These are phyloP conservation scores for Oophaga pumilio DNA, from an alignment of 2,113 vertebrate species.

Conservation along the genomic window DNA sequence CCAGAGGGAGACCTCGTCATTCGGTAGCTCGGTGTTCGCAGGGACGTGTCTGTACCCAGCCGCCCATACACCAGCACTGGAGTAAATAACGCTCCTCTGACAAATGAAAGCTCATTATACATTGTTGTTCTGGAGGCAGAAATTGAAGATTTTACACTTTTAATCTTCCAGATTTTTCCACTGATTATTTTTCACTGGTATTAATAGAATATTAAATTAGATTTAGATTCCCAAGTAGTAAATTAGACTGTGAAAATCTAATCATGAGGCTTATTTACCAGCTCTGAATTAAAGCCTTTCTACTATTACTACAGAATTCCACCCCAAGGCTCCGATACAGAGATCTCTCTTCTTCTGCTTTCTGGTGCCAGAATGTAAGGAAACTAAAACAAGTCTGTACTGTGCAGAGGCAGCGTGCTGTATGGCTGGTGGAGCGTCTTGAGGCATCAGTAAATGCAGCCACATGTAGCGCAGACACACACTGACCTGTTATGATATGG, in stretches of 20 bases:
- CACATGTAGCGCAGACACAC: too few relatives aligned
- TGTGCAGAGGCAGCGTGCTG: neutral
- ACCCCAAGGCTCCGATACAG: neutral
- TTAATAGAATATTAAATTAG: conserved; percentile 37
- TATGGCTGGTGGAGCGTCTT: neutral
- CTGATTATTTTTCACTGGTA: neutral
- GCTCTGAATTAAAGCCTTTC: neutral
- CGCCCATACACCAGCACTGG: conserved; percentile 41
- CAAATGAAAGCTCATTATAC: conserved; percentile 57
- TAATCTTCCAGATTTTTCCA: conserved; percentile 26
- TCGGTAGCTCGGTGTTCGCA: conserved; percentile 8
- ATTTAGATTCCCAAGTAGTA: neutral
- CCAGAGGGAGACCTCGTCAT: conserved; percentile 54
- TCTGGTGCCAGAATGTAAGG: neutral
- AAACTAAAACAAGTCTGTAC: too few relatives aligned
- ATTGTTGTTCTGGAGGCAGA: conserved; percentile 44
- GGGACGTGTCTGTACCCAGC: neutral
- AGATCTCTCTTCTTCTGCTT: neutral
- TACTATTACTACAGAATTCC: neutral
- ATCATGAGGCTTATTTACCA: conserved; percentile 4
- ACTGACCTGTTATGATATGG: too few relatives aligned
- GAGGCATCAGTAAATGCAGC: too few relatives aligned
- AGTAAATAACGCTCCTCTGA: conserved; percentile 61
- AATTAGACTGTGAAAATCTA: neutral
- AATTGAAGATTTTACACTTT: conserved; percentile 53